Evolutionary conservation across 2,888 invertebrate species (phyloP).

Genomic region (Cyaniris semiargus): DNA sequence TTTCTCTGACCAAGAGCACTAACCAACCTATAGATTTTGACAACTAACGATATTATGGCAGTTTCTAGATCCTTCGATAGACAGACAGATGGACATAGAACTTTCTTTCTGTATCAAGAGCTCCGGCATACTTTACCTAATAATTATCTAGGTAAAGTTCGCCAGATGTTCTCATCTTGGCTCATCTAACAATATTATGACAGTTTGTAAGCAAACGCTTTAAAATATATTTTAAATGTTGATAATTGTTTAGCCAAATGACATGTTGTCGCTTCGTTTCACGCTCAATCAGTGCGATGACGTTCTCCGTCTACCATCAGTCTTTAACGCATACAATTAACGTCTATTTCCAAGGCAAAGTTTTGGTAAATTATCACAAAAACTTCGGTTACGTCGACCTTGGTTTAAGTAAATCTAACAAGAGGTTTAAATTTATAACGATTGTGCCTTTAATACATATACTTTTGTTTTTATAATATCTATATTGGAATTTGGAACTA

Average conservation of each 20-base stretch:
- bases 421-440: no score
- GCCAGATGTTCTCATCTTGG: neutral
- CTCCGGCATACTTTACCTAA: neutral
- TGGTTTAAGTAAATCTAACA: neutral
- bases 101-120: neutral
- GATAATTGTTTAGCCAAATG: constrained; percentile 36
- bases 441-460: no score
- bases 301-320: constrained; percentile 40
- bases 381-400: neutral
- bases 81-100: neutral
- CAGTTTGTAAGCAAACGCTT: neutral
- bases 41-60: neutral
- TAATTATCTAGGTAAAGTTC: neutral
- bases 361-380: constrained; percentile 21
- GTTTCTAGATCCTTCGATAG: neutral
- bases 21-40: no score
- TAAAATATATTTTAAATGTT: neutral
- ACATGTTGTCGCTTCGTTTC: constrained; percentile 56
- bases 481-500: no score
- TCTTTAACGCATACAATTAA: constrained; percentile 46
- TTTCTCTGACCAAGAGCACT: no score
- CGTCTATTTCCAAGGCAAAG: constrained; percentile 41
- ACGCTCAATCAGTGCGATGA: constrained; percentile 56
- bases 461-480: no score
- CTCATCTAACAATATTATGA: neutral